These are phyloP conservation scores for Sesamia inferens DNA, from an alignment of 2,888 invertebrate genomes.

Conservation along the genomic window DNA sequence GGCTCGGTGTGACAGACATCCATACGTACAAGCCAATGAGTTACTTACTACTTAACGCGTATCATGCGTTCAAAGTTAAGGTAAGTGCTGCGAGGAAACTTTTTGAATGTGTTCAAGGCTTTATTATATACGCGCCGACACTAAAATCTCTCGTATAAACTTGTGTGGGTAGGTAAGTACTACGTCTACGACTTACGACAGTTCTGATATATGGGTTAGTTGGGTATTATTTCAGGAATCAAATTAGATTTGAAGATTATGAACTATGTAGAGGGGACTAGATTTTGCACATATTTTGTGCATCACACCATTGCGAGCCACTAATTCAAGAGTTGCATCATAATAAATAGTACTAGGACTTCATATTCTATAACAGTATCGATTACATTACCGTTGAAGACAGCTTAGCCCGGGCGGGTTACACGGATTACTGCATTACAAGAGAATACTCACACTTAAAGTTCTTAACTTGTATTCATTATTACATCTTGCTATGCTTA, in stretches of 20 bases:
- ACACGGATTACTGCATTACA: neutral
- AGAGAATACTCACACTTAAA: neutral
- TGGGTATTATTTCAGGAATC: conserved; percentile 24
- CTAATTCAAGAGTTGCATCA: neutral
- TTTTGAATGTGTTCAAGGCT: conserved; percentile 65
- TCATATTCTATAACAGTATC: neutral
- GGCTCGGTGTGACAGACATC: conserved; percentile 56
- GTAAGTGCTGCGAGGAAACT: conserved; percentile 64
- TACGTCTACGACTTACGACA: conserved; percentile 40
- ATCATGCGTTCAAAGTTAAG: conserved; percentile 69
- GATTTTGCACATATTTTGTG: too few species aligned
- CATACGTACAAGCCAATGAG: conserved; percentile 65
- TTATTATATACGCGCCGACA: conserved; percentile 60
- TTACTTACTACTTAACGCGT: conserved; percentile 67
- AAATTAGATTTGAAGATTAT: neutral
- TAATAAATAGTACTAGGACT: neutral
- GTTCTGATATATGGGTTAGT: conserved; percentile 44
- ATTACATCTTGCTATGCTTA: neutral
- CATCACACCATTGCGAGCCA: neutral
- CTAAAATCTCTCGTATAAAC: conserved; percentile 62
- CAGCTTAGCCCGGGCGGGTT: neutral
- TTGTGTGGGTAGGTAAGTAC: conserved; percentile 29
- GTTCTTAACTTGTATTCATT: neutral
- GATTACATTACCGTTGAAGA: neutral
- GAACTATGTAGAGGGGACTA: neutral